Conservation (phyloP, 2,888 invertebrate species). For the Scaptomyza tumidula region DNA sequence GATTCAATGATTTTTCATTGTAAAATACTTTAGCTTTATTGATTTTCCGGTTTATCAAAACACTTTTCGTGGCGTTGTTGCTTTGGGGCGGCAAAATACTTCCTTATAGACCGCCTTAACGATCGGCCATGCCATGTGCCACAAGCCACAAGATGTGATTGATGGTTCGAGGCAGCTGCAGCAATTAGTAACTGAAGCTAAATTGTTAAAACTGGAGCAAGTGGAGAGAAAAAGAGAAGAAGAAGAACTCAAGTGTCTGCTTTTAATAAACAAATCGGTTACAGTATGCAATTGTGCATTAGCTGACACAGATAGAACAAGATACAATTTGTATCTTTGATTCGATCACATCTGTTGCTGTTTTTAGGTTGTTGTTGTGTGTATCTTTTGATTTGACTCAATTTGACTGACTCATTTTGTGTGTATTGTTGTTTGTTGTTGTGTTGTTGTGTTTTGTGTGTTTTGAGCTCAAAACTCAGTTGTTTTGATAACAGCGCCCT, state of each 20-base stretch:
- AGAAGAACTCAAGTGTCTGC: conserved; percentile 34
- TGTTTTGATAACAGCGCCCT: neutral
- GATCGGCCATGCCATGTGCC: conserved; percentile 4
- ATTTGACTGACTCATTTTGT: conserved; percentile 31
- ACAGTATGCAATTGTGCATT: conserved; percentile 52
- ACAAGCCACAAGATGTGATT: conserved; percentile 51
- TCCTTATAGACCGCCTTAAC: neutral
- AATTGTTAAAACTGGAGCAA: conserved; percentile 57
- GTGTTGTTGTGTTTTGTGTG: no score
- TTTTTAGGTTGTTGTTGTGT: neutral
- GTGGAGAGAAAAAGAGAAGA: neutral
- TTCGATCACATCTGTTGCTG: conserved; percentile 15
- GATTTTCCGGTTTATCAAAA: conserved; percentile 41
- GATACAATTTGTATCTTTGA: conserved; percentile 10
- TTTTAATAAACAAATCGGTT: conserved; percentile 70
- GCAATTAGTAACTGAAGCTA: conserved; percentile 50
- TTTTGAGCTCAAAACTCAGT: conserved; percentile 8
- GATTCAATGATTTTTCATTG: conserved; percentile 19
- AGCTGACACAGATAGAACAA: conserved; percentile 41
- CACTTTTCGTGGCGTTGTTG: conserved; percentile 10
- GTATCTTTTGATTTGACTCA: conserved; percentile 5
- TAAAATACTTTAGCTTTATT: conserved; percentile 24
- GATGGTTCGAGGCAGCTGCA: conserved; percentile 41
- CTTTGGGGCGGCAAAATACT: neutral
- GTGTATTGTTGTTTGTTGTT: conserved; percentile 5